These are phyloP conservation scores for Saxidomus purpurata DNA, from an alignment of 1,140 invertebrate species.

Conservation along the genomic window DNA sequence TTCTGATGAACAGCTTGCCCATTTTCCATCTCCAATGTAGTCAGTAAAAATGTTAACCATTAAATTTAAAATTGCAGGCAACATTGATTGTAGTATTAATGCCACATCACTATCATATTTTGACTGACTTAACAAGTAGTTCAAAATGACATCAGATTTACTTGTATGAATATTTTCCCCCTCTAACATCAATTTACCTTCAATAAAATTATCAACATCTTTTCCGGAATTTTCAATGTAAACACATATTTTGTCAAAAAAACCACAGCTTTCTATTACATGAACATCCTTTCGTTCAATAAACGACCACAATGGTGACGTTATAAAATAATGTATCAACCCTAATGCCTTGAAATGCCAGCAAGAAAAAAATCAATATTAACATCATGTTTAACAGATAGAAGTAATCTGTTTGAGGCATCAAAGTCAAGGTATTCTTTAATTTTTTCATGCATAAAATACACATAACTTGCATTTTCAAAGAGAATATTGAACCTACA, in stretches of 20 bases:
- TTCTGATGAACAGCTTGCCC: slow-evolving; percentile 29
- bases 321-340: slow-evolving; percentile 44
- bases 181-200: slow-evolving; percentile 9
- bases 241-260: slow-evolving; percentile 29
- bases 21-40: slow-evolving; percentile 37
- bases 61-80: slow-evolving; percentile 30
- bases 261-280: slow-evolving; percentile 23
- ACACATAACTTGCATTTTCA: slow-evolving; percentile 23
- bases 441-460: slow-evolving; percentile 42
- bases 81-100: slow-evolving; percentile 1
- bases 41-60: slow-evolving; percentile 8
- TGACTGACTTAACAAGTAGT: background rate
- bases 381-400: slow-evolving; percentile 34
- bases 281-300: slow-evolving; percentile 46
- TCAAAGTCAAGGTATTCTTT: slow-evolving; percentile 42
- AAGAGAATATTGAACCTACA: slow-evolving; percentile 61
- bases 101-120: slow-evolving; percentile 10
- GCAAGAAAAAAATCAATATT: slow-evolving; percentile 32
- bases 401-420: slow-evolving; percentile 42
- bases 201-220: slow-evolving; percentile 33
- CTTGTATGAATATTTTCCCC: background rate
- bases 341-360: slow-evolving; percentile 33
- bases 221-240: slow-evolving; percentile 40
- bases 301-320: slow-evolving; percentile 42
- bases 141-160: slow-evolving; percentile 25